Evolutionary conservation across 2,797 vertebrate species (phyloP), one percentile per base, ranked within the genome.

Genomic region (Bradypus variegatus): DNA sequence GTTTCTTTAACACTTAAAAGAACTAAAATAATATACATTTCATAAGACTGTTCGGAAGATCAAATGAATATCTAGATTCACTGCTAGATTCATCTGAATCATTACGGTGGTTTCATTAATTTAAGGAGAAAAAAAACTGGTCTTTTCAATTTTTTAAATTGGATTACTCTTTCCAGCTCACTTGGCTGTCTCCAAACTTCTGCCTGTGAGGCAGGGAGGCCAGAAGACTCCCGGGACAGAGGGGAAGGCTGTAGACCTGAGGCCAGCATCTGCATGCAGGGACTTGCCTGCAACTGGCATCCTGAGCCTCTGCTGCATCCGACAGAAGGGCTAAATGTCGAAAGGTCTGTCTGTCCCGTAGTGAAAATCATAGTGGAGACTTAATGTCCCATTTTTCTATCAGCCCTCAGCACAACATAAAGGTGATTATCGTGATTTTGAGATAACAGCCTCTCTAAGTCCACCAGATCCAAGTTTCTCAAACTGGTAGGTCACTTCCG

Each of bases 1-100:
- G 65, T 92, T 93, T 90, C 79, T 65, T 81, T 67, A 86, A 82
- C 62, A 91, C 81, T 91, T 65, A 62, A 78, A 70, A 79, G 10
- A 76, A 64, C 48, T 85, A n/a, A 33, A 58, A 41, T 18, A 69
- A 89, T 33, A 65, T 10, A 58, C 33, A 81, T 48, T 69, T 86
- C 45, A 53, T 23, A 88, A 45, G 29, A 77, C 19, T 58, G 50
- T 67, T 25, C 29, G 86, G n/a, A 88, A 81, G 69, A 89, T 60
- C 8, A 73, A 69, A 70, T 67, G 29, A 72, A 73, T 67, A 65
- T 65, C 23, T 67, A 58, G 58, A 58, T 58, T 3, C 58, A 58
- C 62, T 81, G 88, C 29, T 67, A 84, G 25, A 41, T 93, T 77
- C 45, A 62, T 64, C 53, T 83, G 84, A 75, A 91, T 50, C 76